Evolutionary conservation across 2,797 vertebrate genomes (phyloP).

Genomic region (Gobionotothen gibberifrons): DNA sequence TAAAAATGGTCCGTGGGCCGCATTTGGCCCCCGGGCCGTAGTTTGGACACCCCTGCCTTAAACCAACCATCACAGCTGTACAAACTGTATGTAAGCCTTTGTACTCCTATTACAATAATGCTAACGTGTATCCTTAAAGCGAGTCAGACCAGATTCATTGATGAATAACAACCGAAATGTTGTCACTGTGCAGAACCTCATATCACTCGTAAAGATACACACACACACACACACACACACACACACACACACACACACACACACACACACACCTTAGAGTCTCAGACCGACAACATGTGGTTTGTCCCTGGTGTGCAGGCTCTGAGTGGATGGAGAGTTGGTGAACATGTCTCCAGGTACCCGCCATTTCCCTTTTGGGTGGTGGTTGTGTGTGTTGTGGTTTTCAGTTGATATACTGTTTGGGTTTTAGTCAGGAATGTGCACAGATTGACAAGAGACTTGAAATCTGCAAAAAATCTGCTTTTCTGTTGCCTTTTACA

Average conservation of each 20-base stretch:
- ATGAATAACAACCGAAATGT: background rate
- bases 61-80: background rate
- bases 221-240: no score
- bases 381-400: slow-evolving; percentile 3
- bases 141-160: background rate
- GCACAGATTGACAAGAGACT: slow-evolving; percentile 28
- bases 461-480: background rate
- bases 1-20: no score
- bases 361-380: slow-evolving; percentile 10
- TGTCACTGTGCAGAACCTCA: background rate
- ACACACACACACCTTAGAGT: background rate
- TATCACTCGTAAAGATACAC: background rate
- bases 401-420: background rate
- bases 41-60: no score
- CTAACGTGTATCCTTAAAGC: no score
- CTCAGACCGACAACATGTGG: slow-evolving; percentile 5
- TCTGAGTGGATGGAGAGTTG: slow-evolving; percentile 44
- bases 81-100: background rate
- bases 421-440: slow-evolving; percentile 19
- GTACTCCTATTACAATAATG: background rate
- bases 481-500: no score
- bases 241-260: background rate
- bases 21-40: no score
- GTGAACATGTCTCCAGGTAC: slow-evolving; percentile 58
- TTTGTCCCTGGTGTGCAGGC: slow-evolving; percentile 62